Evolutionary conservation across 2,113 vertebrate species (phyloP).

Genomic region (Sminthopsis crassicaudata): DNA sequence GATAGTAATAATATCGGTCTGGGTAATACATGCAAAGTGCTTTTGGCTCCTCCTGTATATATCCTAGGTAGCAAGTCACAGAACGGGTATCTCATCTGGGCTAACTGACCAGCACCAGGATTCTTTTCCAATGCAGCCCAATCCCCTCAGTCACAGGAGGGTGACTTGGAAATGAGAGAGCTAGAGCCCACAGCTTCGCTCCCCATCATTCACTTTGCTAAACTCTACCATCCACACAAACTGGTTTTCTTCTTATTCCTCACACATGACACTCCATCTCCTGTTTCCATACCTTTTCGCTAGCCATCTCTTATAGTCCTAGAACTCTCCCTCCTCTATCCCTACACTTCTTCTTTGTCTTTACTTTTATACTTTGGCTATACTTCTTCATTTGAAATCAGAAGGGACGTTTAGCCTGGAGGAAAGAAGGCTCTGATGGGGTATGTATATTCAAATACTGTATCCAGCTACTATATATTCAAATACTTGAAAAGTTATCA

Average conservation of each 20-base stretch:
- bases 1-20: background rate
- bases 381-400: background rate
- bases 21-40: background rate
- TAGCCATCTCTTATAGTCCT: background rate
- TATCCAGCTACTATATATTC: background rate
- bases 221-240: background rate
- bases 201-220: background rate
- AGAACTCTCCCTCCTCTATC: background rate
- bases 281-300: background rate
- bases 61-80: background rate
- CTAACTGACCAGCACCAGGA: background rate
- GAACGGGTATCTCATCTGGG: background rate
- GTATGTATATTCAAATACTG: background rate
- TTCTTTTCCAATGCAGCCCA: background rate
- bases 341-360: background rate
- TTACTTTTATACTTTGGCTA: background rate
- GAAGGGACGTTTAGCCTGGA: background rate
- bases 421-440: background rate
- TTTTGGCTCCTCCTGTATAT: background rate
- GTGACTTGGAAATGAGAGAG: background rate
- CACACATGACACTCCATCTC: background rate
- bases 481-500: background rate
- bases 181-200: background rate
- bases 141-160: background rate
- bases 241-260: background rate